Base-by-base conservation (phyloP, 2,113 vertebrate genomes). In the Caracal caracal region DNA sequence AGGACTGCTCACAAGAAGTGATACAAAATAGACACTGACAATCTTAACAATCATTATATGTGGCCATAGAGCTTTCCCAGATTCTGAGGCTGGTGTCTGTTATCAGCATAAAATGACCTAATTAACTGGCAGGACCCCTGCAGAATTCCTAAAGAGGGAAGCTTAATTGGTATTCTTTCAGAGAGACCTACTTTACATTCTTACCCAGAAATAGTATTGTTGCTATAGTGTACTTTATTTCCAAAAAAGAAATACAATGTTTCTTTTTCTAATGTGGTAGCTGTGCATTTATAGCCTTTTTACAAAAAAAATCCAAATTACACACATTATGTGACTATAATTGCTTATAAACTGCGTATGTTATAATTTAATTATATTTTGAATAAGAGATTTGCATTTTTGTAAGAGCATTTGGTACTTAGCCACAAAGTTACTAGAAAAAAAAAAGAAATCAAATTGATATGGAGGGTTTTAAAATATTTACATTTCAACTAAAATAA, bases 281-380 rank as follows among this genome's bases (percentile, higher is more conserved):
- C 61, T 88, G 26, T 84, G 43, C 28, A 84, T 88, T 61, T 92
- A 79, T 33, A 83, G 53, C 51, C 17, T 68, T 96, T 96, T 84
- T 37, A 24, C 5, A 51, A 83, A 93, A 75, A 75, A 75, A 84
- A 24, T 71, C 16, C 15, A 95, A 92, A 94, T 93, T 86, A 92
- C 53, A 95, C 7, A 87, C 35, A 92, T 92, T 91, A 88, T 79
- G 16, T 80, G 13, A 63, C 47, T 80, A 47, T 96, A 95, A 96
- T 85, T 95, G 66, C 90, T 95, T 94, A 81, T 61, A 90, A 96
- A 71, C 59, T 76, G 28, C 73, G 11, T 86, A 93, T 92, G 68
- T 65, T 95, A 80, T 92, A 95, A 96, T 88, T 95, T 96, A 95
- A 96, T 97, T 95, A 97, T 76, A 84, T 83, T 86, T 97, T 79